These are phyloP conservation scores for Tragelaphus imberbis DNA, from an alignment of 2,113 vertebrate genomes.

Conservation along the genomic window DNA sequence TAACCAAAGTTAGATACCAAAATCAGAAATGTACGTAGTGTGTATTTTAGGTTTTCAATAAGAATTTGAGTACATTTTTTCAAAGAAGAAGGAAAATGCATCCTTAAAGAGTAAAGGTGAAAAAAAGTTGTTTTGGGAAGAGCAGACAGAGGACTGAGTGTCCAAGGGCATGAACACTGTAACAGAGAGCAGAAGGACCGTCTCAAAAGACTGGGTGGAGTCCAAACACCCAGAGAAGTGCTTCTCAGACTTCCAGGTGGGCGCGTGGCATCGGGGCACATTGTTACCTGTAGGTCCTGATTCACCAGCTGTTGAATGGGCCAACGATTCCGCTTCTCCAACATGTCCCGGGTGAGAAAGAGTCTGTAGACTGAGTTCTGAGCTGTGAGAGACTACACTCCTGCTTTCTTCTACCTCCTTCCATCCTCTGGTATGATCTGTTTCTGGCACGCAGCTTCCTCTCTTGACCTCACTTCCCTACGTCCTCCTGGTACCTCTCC, in stretches of 20 bases:
- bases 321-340: not conserved
- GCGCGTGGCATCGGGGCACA: fast-evolving
- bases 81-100: not conserved
- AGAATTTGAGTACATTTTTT: not conserved
- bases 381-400: not conserved
- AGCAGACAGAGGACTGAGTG: not conserved
- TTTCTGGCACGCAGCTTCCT: not conserved
- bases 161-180: not conserved
- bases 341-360: not conserved
- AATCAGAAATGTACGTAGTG: not conserved
- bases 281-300: not conserved
- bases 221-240: no score
- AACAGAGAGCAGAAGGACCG: not conserved
- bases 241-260: no score
- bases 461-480: not conserved
- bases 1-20: not conserved
- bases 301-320: not conserved
- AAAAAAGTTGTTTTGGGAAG: not conserved
- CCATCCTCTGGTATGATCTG: no score
- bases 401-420: not conserved
- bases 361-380: not conserved
- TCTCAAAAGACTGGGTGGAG: not conserved
- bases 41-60: not conserved
- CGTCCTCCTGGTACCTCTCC: not conserved
- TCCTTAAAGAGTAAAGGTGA: not conserved